A percentile compares a stretch with the other conserved stretches of the same genome.
These are phyloP conservation scores for Lucifuga dentata DNA, from an alignment of 2,113 vertebrate species.

Conservation along the genomic window DNA sequence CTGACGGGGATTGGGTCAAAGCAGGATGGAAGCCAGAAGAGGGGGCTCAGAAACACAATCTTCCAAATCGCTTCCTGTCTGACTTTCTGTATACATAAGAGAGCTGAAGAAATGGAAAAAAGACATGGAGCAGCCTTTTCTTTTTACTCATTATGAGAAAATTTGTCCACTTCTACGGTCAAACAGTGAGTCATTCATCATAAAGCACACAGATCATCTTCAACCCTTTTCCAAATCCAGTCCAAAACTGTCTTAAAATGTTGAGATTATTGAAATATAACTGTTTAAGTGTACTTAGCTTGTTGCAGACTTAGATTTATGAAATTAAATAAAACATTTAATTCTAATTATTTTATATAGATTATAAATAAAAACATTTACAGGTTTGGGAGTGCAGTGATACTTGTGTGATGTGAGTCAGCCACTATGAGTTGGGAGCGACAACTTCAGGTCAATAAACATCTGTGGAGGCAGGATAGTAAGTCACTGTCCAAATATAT, in stretches of 20 bases:
- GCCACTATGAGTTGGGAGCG: slow-evolving; percentile 6
- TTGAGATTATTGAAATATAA: background rate
- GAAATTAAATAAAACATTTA: background rate
- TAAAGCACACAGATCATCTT: slow-evolving; percentile 7
- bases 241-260: background rate
- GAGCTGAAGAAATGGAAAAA: slow-evolving; percentile 7
- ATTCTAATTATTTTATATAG: too few species aligned
- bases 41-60: slow-evolving; percentile 10
- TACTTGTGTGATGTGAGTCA: slow-evolving; percentile 1
- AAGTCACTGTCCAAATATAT: slow-evolving; percentile 15
- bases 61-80: background rate
- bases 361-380: background rate
- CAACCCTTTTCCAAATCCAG: background rate
- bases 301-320: background rate
- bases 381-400: slow-evolving; percentile 1
- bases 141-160: too few species aligned
- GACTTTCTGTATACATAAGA: background rate
- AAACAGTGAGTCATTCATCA: slow-evolving; percentile 8
- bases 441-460: slow-evolving; percentile 27
- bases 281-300: too few species aligned
- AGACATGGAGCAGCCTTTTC: background rate
- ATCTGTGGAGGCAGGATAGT: slow-evolving; percentile 1
- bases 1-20: slow-evolving; percentile 23
- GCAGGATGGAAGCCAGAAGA: slow-evolving; percentile 16
- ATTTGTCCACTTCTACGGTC: too few species aligned